phyloP scores from a whole-genome alignment of 2,113 vertebrate genomes.

The Ceyx cyanopectus region DNA sequence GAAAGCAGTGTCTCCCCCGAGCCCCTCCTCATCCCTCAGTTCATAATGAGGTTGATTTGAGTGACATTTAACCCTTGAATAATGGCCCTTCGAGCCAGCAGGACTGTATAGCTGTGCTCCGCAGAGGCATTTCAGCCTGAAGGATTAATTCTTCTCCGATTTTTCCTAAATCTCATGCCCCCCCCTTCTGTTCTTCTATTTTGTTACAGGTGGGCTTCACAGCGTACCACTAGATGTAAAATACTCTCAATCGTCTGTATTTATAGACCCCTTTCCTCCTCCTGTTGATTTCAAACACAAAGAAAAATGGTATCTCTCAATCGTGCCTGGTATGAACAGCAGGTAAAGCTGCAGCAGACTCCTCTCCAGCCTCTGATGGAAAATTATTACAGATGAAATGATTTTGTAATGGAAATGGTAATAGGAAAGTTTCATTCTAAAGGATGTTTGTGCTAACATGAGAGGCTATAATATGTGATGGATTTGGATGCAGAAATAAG shows the following conservation, averaged over 20 bases:
- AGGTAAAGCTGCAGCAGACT: constrained; percentile 61
- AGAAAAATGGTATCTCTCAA: constrained; percentile 75
- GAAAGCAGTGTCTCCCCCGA: constrained; percentile 65
- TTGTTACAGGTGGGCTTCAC: constrained; percentile 76
- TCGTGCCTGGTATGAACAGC: constrained; percentile 63
- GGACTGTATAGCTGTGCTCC: constrained; percentile 2
- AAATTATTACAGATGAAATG: constrained; percentile 73
- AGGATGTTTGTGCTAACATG: constrained; percentile 48
- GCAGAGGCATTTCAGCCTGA: constrained; percentile 20
- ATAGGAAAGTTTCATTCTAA: constrained; percentile 57
- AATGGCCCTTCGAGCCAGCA: constrained; percentile 44
- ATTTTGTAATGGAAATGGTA: constrained; percentile 63
- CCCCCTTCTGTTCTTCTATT: constrained; percentile 32
- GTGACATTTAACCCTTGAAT: constrained; percentile 83
- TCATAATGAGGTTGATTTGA: constrained; percentile 79
- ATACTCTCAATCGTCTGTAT: constrained; percentile 69
- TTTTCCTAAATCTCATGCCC: constrained; percentile 53
- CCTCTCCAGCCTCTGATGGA: constrained; percentile 56
- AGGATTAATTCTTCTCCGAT: constrained; percentile 48
- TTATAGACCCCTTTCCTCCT: constrained; percentile 68
- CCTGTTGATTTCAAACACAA: constrained; percentile 74
- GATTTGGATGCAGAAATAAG: constrained; percentile 32
- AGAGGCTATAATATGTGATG: constrained; percentile 20
- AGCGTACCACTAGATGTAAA: constrained; percentile 54
- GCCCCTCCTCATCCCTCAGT: constrained; percentile 58